Conservation (phyloP, 2,888 invertebrate species). For the Nasonia oneida region DNA sequence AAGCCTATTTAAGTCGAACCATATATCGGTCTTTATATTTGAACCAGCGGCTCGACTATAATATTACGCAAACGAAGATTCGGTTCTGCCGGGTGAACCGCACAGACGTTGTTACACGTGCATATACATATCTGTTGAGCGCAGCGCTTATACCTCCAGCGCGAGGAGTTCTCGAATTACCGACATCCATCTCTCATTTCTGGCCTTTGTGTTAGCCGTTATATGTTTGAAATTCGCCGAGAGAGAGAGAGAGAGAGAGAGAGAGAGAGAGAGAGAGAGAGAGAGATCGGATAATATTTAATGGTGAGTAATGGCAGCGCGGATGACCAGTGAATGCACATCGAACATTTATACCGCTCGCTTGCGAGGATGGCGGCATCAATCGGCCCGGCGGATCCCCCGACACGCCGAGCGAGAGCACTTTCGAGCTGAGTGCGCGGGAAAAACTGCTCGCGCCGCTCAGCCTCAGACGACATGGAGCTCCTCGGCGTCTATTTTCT, state of each 20-base stretch:
- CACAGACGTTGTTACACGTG: slow-evolving; percentile 17
- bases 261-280: neutral
- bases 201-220: slow-evolving; percentile 62
- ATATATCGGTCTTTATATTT: neutral
- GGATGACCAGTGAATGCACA: neutral
- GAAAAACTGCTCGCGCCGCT: neutral
- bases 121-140: neutral
- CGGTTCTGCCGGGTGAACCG: slow-evolving; percentile 8
- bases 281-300: slow-evolving; percentile 66
- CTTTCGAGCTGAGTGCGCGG: neutral
- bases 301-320: slow-evolving; percentile 67
- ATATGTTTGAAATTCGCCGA: slow-evolving; percentile 64
- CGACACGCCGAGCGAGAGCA: neutral
- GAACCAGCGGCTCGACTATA: neutral
- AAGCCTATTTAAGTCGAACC: neutral
- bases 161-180: slow-evolving; percentile 64
- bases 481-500: neutral
- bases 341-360: slow-evolving; percentile 25
- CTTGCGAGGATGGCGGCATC: slow-evolving; percentile 5
- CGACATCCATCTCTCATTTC: slow-evolving; percentile 59
- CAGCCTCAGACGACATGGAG: neutral
- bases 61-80: slow-evolving; percentile 3
- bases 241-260: neutral
- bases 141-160: neutral
- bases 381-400: neutral